Conservation (phyloP, 2,113 vertebrate species). For the Merops nubicus region DNA sequence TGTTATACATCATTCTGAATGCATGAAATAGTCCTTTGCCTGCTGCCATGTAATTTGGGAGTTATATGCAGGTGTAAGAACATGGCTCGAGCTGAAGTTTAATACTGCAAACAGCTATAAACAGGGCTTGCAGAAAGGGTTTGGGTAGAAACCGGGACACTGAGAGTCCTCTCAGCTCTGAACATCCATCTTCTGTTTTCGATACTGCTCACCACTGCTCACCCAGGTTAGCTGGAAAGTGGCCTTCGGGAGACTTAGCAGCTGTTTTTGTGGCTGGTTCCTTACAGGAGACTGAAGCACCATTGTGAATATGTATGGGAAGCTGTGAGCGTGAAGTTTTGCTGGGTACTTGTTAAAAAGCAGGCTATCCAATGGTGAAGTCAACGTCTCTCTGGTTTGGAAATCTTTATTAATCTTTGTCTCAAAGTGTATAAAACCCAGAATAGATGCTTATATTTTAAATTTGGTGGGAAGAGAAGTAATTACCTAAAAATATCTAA, state of each 20-base stretch:
- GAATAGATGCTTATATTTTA: background rate
- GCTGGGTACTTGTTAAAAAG: background rate
- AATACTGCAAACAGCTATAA: background rate
- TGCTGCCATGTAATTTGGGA: fast-evolving
- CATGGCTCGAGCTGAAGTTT: background rate
- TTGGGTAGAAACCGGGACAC: background rate
- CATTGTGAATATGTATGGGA: background rate
- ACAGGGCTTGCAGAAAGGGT: background rate
- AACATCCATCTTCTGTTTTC: background rate
- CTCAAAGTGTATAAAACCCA: background rate
- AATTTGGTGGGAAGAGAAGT: background rate
- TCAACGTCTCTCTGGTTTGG: background rate
- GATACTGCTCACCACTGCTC: background rate
- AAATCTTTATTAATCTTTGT: background rate
- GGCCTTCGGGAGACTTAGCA: background rate
- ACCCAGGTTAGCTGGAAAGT: background rate
- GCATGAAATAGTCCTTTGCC: background rate
- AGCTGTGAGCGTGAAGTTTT: background rate
- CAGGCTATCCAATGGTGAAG: background rate
- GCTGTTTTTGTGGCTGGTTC: background rate
- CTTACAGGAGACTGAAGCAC: background rate
- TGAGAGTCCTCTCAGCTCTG: background rate
- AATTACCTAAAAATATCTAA: background rate
- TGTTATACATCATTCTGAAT: background rate
- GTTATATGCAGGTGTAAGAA: background rate